phyloP scores from a whole-genome alignment of 2,888 invertebrate species.

The Thecophora atra region DNA sequence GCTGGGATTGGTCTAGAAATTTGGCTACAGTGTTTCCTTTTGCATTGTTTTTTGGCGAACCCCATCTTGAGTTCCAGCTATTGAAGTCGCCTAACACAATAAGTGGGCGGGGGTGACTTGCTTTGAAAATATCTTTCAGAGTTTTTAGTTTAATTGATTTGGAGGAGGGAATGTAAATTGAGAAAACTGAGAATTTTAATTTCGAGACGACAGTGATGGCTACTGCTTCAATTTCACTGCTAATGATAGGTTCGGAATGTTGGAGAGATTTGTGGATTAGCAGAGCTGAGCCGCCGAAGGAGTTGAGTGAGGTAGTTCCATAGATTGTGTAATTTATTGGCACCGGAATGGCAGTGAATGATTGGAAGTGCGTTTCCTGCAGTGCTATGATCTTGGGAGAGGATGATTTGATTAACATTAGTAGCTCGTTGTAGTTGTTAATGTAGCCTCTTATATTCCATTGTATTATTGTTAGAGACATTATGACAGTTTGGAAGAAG shows the following conservation, averaged over 20 bases:
- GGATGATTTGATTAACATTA: too few relatives aligned
- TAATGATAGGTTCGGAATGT: conserved; percentile 6
- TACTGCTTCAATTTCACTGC: conserved; percentile 24
- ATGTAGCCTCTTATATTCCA: too few relatives aligned
- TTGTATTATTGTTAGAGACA: too few relatives aligned
- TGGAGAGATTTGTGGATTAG: conserved; percentile 29
- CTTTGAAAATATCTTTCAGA: background rate
- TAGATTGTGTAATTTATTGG: conserved; percentile 27
- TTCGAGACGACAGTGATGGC: conserved; percentile 8
- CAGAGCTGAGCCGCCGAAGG: conserved; percentile 25
- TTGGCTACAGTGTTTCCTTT: conserved; percentile 1
- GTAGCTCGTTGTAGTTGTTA: too few relatives aligned
- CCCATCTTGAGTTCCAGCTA: conserved; percentile 8
- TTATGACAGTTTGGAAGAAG: too few relatives aligned
- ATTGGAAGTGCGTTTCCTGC: conserved; percentile 10
- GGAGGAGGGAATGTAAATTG: conserved; percentile 16
- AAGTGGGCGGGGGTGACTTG: background rate
- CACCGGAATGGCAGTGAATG: background rate
- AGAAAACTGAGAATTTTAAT: conserved; percentile 22
- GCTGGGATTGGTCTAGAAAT: background rate
- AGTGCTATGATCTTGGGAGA: background rate
- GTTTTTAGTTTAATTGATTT: background rate
- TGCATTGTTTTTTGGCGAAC: background rate
- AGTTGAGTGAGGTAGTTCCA: background rate
- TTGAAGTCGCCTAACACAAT: conserved; percentile 5